phyloP scores from a whole-genome alignment of 2,888 invertebrate species.

The Esperia sulphurella region DNA sequence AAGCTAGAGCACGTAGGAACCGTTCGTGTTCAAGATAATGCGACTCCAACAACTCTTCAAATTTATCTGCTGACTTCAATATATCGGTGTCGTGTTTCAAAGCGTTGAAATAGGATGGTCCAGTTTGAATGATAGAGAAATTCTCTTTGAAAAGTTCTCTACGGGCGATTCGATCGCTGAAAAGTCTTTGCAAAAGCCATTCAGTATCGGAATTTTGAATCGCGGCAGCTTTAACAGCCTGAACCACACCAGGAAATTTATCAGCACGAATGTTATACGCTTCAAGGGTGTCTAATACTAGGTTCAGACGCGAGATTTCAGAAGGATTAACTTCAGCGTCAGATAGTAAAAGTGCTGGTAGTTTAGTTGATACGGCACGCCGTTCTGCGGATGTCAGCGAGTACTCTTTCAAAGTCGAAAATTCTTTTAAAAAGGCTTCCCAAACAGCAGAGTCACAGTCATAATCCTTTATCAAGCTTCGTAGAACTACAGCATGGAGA shows the following conservation, averaged over 20 bases:
- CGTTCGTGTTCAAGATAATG: conserved; percentile 23
- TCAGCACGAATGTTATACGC: conserved; percentile 30
- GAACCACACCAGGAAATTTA: conserved; percentile 23
- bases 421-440: conserved; percentile 33
- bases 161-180: conserved; percentile 33
- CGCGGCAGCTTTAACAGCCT: conserved; percentile 22
- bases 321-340: conserved; percentile 15
- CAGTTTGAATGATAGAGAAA: conserved; percentile 34
- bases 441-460: conserved; percentile 22
- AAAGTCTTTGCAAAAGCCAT: conserved; percentile 32
- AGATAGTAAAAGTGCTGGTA: conserved; percentile 24
- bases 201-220: conserved; percentile 15
- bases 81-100: conserved; percentile 40
- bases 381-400: conserved; percentile 34
- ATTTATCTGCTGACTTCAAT: conserved; percentile 24
- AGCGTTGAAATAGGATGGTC: conserved; percentile 46
- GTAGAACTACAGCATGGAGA: conserved; percentile 48
- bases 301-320: conserved; percentile 15
- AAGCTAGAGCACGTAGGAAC: conserved; percentile 35
- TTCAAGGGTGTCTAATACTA: conserved; percentile 32
- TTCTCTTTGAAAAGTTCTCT: conserved; percentile 36
- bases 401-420: conserved; percentile 42
- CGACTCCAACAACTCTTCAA: conserved; percentile 19
- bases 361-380: conserved; percentile 18
- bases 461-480: conserved; percentile 31